Percentiles rank a stretch among this genome's conserved stretches.
Conservation (phyloP, 2,113 vertebrate genomes). For the Bubalus kerabau region DNA sequence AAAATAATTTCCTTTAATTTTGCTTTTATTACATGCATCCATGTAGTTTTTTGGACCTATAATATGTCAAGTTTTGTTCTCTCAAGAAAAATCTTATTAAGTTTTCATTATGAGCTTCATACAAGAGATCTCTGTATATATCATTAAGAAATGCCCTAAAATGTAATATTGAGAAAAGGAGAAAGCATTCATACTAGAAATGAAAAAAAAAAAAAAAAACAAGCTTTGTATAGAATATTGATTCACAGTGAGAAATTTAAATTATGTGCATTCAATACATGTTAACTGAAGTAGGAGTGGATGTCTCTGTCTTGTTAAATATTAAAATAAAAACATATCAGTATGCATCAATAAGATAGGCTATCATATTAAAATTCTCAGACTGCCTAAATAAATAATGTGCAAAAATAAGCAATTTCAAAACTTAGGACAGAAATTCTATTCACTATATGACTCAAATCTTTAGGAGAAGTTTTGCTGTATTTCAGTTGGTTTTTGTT, state of each 20-base stretch:
- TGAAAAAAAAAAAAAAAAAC: neutral
- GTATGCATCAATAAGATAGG: conserved; percentile 6
- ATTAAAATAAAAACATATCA: neutral
- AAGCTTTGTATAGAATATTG: neutral
- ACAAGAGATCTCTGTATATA: neutral
- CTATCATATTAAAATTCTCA: neutral
- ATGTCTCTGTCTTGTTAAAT: neutral
- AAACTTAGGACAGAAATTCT: neutral
- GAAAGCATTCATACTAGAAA: neutral
- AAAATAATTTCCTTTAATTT: neutral
- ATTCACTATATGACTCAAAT: neutral
- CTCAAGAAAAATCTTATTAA: neutral
- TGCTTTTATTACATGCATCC: neutral
- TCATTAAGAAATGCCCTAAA: neutral
- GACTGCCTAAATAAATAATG: neutral
- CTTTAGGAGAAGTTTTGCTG: neutral
- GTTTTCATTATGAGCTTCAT: neutral
- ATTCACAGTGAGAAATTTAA: conserved; percentile 10
- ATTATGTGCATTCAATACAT: neutral
- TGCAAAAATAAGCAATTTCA: conserved; percentile 2
- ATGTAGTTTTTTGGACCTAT: neutral
- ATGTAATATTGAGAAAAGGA: neutral
- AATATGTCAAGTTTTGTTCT: neutral
- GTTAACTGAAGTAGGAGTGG: neutral
- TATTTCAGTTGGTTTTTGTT: neutral